A percentile compares a stretch with the other conserved stretches of the same genome.
Evolutionary conservation across 2,797 vertebrate genomes (phyloP).

Genomic region (Brachyalestes nurse): DNA sequence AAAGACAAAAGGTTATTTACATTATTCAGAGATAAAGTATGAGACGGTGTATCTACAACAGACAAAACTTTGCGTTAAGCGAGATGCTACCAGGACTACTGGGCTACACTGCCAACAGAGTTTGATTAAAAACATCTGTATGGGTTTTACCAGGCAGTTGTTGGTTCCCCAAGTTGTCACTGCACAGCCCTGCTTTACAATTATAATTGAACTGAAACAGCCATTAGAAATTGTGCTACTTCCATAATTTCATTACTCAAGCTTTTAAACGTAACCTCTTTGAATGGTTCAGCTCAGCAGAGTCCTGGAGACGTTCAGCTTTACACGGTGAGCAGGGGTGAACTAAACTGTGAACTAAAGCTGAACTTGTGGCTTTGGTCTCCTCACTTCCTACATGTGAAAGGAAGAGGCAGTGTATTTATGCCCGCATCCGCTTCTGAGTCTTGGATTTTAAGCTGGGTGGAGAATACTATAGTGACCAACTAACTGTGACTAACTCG

Average conservation of each 20-base stretch:
- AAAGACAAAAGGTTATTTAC: slow-evolving; percentile 5
- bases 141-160: not conserved
- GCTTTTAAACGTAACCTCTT: not conserved
- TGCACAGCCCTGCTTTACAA: not conserved
- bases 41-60: not conserved
- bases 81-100: not conserved
- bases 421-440: not conserved
- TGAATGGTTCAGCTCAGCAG: not conserved
- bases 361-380: not conserved
- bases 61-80: not conserved
- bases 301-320: not conserved
- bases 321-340: not conserved
- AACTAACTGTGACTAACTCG: not conserved
- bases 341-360: not conserved
- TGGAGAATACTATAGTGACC: not conserved
- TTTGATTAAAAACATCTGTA: slow-evolving; percentile 29
- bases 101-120: not conserved
- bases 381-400: slow-evolving; percentile 1
- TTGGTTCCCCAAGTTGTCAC: slow-evolving; percentile 8
- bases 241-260: not conserved
- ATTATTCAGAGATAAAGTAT: not conserved
- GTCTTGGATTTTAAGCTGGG: slow-evolving; percentile 12
- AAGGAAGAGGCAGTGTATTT: slow-evolving; percentile 9
- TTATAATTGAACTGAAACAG: slow-evolving; percentile 3
- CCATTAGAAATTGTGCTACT: not conserved